These are phyloP conservation scores for Okamejei kenojei DNA, from an alignment of 2,797 vertebrate species.

Conservation along the genomic window DNA sequence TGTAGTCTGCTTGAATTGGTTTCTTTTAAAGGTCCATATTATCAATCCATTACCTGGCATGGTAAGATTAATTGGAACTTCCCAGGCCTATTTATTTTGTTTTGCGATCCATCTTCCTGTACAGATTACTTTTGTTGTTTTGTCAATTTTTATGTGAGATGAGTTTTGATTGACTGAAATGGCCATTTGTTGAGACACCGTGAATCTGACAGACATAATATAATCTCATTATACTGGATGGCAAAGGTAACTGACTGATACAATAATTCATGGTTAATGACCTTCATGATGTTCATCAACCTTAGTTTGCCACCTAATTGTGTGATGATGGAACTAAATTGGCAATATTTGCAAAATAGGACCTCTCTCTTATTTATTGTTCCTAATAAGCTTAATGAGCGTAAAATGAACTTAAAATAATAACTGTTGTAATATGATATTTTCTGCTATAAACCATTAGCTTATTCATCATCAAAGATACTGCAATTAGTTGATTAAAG, in stretches of 20 bases:
- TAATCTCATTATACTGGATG: conserved; percentile 25
- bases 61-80: conserved; percentile 54
- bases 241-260: conserved; percentile 26
- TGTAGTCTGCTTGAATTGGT: conserved; percentile 46
- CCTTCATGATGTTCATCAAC: conserved; percentile 52
- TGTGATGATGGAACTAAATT: conserved; percentile 58
- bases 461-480: conserved; percentile 14
- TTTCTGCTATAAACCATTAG: conserved; percentile 9
- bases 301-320: conserved; percentile 57
- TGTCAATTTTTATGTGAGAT: conserved; percentile 54
- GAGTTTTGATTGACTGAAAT: conserved; percentile 48
- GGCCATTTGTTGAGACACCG: conserved; percentile 48
- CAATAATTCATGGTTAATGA: conserved; percentile 35
- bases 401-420: conserved; percentile 33
- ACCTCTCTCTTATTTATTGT: conserved; percentile 19
- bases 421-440: conserved; percentile 29
- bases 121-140: conserved; percentile 48
- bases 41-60: conserved; percentile 54
- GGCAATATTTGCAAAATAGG: conserved; percentile 49
- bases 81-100: conserved; percentile 50
- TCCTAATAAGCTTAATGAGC: conserved; percentile 16
- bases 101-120: conserved; percentile 51
- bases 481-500: conserved; percentile 29
- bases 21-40: conserved; percentile 53
- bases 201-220: conserved; percentile 45